These are phyloP conservation scores for Spizella passerina DNA, from an alignment of 2,797 vertebrate genomes.

Conservation along the genomic window DNA sequence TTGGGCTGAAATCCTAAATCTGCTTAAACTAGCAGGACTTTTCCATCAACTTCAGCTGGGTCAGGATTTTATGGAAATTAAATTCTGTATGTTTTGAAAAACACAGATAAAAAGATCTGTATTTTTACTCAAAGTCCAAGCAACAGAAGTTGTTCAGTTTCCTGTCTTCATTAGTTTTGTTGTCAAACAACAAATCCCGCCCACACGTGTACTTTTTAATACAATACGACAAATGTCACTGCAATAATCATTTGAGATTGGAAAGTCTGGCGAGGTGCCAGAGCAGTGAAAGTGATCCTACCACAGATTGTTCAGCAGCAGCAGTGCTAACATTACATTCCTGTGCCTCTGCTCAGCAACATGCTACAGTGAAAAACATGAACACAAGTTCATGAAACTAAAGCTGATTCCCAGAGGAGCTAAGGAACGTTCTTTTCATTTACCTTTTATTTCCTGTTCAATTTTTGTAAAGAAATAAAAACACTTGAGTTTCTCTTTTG, in stretches of 20 bases:
- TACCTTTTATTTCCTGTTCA: not conserved
- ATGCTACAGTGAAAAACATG: not conserved
- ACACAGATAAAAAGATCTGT: not conserved
- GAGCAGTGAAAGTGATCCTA: not conserved
- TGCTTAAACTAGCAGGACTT: not conserved
- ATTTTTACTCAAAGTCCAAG: constrained; percentile 1
- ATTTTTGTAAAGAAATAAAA: not conserved
- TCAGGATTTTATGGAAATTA: not conserved
- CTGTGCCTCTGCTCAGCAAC: not conserved
- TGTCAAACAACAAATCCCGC: constrained; percentile 52
- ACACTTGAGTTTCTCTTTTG: not conserved
- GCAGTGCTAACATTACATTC: not conserved
- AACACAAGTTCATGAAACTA: not conserved
- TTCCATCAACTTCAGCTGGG: not conserved
- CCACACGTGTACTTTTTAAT: constrained; percentile 32
- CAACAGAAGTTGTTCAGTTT: constrained; percentile 38
- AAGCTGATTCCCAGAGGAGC: not conserved
- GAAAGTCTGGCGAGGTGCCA: not conserved
- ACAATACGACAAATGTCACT: constrained; percentile 41
- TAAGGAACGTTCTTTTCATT: not conserved
- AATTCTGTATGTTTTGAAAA: not conserved
- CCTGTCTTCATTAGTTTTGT: constrained; percentile 46
- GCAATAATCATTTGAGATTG: not conserved
- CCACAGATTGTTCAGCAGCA: not conserved
- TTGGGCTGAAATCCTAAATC: not conserved